Base-by-base conservation (phyloP, 2,797 vertebrate genomes). In the Brachyalestes nurse region DNA sequence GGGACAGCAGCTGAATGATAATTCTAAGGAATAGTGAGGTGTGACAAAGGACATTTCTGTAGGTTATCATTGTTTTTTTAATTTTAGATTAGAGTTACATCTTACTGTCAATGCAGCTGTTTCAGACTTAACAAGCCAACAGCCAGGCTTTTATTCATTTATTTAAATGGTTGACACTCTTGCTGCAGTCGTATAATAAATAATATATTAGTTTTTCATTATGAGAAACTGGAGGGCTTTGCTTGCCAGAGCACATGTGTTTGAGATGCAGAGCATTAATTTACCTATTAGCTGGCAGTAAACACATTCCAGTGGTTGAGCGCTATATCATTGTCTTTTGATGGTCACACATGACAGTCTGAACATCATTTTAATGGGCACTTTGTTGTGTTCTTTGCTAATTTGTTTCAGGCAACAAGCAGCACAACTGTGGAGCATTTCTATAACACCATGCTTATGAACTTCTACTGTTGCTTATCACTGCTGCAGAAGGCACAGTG, bases 221-320 rank as follows among this genome's bases (percentile, higher is more conserved):
- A 55, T 28, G 21, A 34, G 58, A 60, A 60, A 12, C 49, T 77
- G 25, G 16, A 72, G 40, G 75, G 75, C 14, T 14, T 79, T 69
- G 65, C 65, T 45, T 72, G 75, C 55, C 58, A 82, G 34, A 64
- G 38, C 23, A 72, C 17, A 58, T 77, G 65, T 72, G 55, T 67
- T 72, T 72, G 60, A 72, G 66, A n/a, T 45, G 42, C 42, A 45
- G 42, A 45, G 9, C 9, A 45, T 45, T 45, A 45, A 45, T 45
- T 45, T 45, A 45, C 9, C 42, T 45, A 6, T 45, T 45, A 45
- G 5, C 9, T 45, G 42, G 42, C 42, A 45, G 9, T 45, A 45
- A 6, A 45, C 42, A 45, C 42, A 45, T 45, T 45, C 42, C 42
- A 45, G 9, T 6, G 42, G 42, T 45, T 49, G 47, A 49, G 47